Base-by-base conservation (phyloP, 2,888 invertebrate species). In the Sarcophaga variegata region DNA sequence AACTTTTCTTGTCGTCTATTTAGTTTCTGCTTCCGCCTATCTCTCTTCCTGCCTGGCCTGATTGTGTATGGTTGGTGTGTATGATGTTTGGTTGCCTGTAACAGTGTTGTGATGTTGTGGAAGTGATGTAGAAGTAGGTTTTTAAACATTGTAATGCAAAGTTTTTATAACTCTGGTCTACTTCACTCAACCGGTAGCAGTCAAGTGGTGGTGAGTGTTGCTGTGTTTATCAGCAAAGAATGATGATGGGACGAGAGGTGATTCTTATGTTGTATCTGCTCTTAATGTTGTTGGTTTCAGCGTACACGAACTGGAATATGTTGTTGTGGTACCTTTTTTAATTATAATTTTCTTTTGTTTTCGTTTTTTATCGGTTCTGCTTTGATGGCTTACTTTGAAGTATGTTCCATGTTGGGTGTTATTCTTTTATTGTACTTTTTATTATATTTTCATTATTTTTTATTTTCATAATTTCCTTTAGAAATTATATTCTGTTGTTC, bases 311-410 rank as follows among this genome's bases (percentile, higher is more conserved):
- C 62, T 60, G 17, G 45, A 72, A 14, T 10, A 45, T n/a, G 25
- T 10, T 81, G 63, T 45, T 3, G 70, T 37, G 63, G 25, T 54
- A 54, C 54, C 17, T 70, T 76, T 76, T 70, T 17, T 63, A 10
- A 63, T 37, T 37, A 37, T 37, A 54, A 70, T 74, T 25, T 66
- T 67, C 72, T 67, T 83, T 83, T 67, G 77, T 81, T 63, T 5
- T 74, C 25, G 45, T 67, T 77, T 72, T 81, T 83, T 67, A 83
- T 81, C 67, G 80, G 71, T 83, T 83, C 77, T 83, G 72, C 66
- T 78, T 81, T 83, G 25, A 77, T 78, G 83, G 77, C 64, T 81
- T 64, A 25, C 17, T 54, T 66, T 80, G 37, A 83, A 86, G 77
- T 77, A 86, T 83, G 81, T 83, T 83, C 81, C 60, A 81, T 69